A percentile compares a stretch with the other conserved stretches of the same genome.
Evolutionary conservation across 92 coral and sea anemone genomes (phyloP).

Genomic region (Chrysogorgia sp.): DNA sequence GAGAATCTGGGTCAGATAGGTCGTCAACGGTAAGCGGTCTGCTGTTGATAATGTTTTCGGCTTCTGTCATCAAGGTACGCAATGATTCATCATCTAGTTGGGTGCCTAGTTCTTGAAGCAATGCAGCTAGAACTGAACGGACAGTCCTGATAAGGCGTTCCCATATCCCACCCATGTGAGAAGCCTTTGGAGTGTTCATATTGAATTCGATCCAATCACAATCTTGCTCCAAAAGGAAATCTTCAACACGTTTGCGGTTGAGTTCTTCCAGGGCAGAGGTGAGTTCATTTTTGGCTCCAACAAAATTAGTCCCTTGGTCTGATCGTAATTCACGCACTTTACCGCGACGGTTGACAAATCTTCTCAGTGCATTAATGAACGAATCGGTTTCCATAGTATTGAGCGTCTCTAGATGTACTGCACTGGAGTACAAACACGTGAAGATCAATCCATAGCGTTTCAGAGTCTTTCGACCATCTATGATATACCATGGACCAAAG

Average conservation of each 20-base stretch:
- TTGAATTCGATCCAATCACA: slow-evolving; percentile 20
- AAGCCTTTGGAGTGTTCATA: background rate
- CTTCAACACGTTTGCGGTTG: slow-evolving; percentile 2
- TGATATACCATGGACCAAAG: slow-evolving; percentile 22
- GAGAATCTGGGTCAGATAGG: no score
- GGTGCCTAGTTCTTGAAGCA: background rate
- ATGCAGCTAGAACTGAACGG: slow-evolving; percentile 6
- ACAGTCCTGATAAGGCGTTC: slow-evolving; percentile 12
- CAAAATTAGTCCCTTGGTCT: slow-evolving; percentile 14
- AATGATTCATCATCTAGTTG: slow-evolving; percentile 14
- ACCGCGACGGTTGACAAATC: slow-evolving; percentile 20
- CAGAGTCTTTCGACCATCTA: slow-evolving; percentile 12
- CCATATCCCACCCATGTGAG: slow-evolving; percentile 13
- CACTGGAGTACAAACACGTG: slow-evolving; percentile 16
- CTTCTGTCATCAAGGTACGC: background rate
- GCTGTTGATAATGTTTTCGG: no score
- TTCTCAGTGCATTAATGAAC: slow-evolving; percentile 15
- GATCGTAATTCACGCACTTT: slow-evolving; percentile 22
- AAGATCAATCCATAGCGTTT: slow-evolving; percentile 19
- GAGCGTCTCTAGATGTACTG: slow-evolving; percentile 20
- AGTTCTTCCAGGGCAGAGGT: background rate
- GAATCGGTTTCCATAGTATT: slow-evolving; percentile 28
- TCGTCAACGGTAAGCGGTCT: no score
- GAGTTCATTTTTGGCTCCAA: slow-evolving; percentile 26
- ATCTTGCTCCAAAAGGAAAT: background rate